Conservation (phyloP, 2,888 invertebrate species). For the Magallana nippona region DNA sequence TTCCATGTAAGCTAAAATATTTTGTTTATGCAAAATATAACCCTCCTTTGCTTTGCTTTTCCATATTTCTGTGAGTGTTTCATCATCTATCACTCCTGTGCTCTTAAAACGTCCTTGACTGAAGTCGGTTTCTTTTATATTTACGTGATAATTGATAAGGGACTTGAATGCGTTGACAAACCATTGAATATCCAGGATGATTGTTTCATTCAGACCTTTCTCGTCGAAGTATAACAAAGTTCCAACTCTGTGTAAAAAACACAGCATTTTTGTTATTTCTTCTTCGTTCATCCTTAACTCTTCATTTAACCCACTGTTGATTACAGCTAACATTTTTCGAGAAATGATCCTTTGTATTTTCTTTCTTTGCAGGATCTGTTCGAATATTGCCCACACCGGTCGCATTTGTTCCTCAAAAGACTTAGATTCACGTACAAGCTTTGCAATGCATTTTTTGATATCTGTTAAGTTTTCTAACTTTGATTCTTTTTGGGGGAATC, state of each 20-base stretch:
- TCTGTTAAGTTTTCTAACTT: no score
- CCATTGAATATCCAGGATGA: not conserved
- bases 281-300: not conserved
- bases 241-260: not conserved
- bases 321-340: no score
- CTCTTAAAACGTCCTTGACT: not conserved
- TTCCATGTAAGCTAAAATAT: not conserved
- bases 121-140: not conserved
- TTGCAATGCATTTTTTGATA: no score
- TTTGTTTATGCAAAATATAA: not conserved
- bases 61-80: not conserved
- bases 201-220: not conserved
- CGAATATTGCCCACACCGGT: no score
- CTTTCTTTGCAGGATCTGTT: no score
- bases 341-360: no score
- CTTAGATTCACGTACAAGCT: no score
- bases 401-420: no score
- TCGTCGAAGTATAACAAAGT: not conserved
- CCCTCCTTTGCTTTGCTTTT: not conserved
- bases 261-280: not conserved
- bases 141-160: not conserved
- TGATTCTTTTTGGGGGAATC: no score
- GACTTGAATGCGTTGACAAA: not conserved
- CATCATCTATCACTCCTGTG: not conserved
- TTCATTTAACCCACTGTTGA: not conserved